Evolutionary conservation across 2,888 invertebrate species (phyloP), one percentile per base, ranked within the genome.

Genomic region (Xestia sexstrigata): DNA sequence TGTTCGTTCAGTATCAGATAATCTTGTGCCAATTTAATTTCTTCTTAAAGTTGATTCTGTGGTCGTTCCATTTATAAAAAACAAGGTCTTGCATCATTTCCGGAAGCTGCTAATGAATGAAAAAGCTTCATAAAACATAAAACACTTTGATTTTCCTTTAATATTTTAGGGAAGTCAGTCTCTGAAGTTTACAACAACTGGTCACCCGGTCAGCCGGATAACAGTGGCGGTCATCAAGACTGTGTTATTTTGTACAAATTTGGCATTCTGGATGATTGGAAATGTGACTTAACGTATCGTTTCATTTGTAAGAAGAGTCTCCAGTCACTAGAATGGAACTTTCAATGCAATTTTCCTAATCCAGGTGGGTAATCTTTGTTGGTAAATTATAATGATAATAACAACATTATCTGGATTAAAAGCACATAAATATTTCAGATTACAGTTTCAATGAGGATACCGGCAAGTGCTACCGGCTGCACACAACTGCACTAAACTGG

Each of bases 221-320:
- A 65, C 45, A 0, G 4, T 0, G 85, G 82, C 9, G 91, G 91
- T 0, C 72, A 58, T 0, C 93, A 95, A 67, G 89, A 92, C 78
- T 95, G 95, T 70, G 83, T 92, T 20, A 55, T 95, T 68, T 79
- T 70, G 42, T 80, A 86, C 2, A 6, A 6, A 1, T 88, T 90
- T 1, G 92, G 92, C 39, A 8, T 79, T 4, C 79, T 94, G 26
- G 92, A 93, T 60, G 95, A 95, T 49, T 91, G 89, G 23, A 71
- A 74, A 0, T 96, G 95, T 72, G 76, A 83, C 7, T 82, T 79
- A 91, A 93, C 0, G 58, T 60, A 60, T 30, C 8, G 1, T 60
- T 96, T 93, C 75, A 90, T 95, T 8, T 96, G 96, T 87, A 95
- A 94, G 86, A 96, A 95, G 79, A 89, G 89, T 0, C 86, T 93